These are phyloP conservation scores for Bubo bubo DNA, from an alignment of 2,113 vertebrate species.

Conservation along the genomic window DNA sequence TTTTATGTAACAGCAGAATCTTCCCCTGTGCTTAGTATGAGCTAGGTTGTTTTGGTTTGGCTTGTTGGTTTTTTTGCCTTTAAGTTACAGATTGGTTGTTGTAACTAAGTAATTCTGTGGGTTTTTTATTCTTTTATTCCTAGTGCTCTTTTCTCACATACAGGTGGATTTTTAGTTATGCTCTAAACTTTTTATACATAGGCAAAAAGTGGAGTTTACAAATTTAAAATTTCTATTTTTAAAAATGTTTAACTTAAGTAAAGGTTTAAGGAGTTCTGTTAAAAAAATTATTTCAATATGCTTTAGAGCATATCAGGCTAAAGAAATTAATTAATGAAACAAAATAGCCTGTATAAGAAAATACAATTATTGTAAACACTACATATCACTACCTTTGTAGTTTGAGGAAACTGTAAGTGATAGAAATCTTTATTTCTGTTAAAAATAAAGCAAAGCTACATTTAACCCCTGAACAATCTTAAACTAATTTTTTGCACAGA, in stretches of 20 bases:
- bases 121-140: neutral
- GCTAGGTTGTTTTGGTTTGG: neutral
- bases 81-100: neutral
- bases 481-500: neutral
- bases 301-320: neutral
- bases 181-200: neutral
- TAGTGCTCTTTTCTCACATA: neutral
- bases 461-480: neutral
- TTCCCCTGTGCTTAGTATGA: neutral
- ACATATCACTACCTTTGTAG: neutral
- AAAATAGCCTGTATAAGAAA: neutral
- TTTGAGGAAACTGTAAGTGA: neutral
- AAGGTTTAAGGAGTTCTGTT: neutral
- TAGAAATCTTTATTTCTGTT: neutral
- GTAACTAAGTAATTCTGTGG: neutral
- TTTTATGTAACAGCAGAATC: neutral
- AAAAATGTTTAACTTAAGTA: neutral
- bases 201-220: neutral
- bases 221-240: neutral
- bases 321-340: neutral
- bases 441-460: neutral
- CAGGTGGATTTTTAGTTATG: neutral
- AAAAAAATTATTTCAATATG: neutral
- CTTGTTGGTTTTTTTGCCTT: neutral
- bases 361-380: fast-evolving